Conservation (phyloP, 2,113 vertebrate species). For the Anser cygnoides region DNA sequence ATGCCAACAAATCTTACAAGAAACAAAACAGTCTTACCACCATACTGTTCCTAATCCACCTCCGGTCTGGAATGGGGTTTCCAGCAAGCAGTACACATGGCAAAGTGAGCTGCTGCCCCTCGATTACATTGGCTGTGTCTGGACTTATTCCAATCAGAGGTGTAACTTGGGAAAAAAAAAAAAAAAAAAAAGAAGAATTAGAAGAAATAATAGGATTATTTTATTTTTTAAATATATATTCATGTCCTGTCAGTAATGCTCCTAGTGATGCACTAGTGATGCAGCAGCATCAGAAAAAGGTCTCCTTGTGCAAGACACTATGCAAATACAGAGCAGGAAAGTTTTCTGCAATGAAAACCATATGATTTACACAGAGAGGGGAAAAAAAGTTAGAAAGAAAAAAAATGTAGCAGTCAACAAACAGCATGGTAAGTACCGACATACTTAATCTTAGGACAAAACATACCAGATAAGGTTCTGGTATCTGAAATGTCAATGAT, state of each 20-base stretch:
- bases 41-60: conserved; percentile 90
- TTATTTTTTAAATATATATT: neutral
- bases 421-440: neutral
- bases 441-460: neutral
- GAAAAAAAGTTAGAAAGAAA: neutral
- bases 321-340: neutral
- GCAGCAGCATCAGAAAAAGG: neutral
- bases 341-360: neutral
- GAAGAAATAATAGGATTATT: neutral
- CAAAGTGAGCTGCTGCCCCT: conserved; percentile 92
- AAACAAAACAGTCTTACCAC: conserved; percentile 77
- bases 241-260: neutral
- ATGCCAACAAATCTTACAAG: neutral
- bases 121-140: conserved; percentile 83
- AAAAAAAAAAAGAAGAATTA: neutral
- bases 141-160: conserved; percentile 91
- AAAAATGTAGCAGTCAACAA: neutral
- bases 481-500: neutral
- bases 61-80: conserved; percentile 91
- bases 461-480: neutral
- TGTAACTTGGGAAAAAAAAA: conserved; percentile 71
- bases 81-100: conserved; percentile 91
- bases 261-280: neutral
- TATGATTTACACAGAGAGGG: neutral
- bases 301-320: neutral